Conservation (phyloP, 2,888 invertebrate species). For the Cephus rjabovi region DNA sequence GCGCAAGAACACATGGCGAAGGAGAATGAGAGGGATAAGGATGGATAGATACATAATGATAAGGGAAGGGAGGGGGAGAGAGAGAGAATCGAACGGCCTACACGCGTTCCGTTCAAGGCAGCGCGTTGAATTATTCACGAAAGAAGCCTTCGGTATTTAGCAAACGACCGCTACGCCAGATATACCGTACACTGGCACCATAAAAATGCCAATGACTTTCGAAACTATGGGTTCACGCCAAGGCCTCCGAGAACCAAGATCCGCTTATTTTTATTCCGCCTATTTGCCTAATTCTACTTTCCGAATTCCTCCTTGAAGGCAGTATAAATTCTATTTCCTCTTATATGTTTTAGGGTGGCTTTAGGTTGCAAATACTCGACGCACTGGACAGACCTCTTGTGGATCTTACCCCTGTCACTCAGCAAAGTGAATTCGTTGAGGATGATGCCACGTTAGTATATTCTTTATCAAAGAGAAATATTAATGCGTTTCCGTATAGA, state of each 20-base stretch:
- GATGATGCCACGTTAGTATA: slow-evolving; percentile 87
- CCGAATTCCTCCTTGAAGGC: too few species aligned
- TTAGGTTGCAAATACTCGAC: slow-evolving; percentile 88
- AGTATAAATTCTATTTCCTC: too few species aligned
- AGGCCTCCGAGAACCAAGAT: background rate
- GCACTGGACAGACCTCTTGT: slow-evolving; percentile 84
- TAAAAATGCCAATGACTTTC: slow-evolving; percentile 45
- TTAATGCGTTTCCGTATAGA: background rate
- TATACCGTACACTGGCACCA: slow-evolving; percentile 11
- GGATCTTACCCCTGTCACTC: slow-evolving; percentile 85
- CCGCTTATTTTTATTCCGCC: background rate
- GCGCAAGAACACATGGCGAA: too few species aligned
- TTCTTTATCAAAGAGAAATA: background rate
- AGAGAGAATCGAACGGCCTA: slow-evolving; percentile 44
- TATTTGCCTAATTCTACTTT: too few species aligned
- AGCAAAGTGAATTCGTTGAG: slow-evolving; percentile 83
- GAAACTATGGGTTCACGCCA: slow-evolving; percentile 29
- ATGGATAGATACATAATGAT: background rate
- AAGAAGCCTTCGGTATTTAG: slow-evolving; percentile 53
- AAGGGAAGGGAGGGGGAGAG: background rate
- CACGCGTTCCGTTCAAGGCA: slow-evolving; percentile 53
- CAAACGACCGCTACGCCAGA: slow-evolving; percentile 36
- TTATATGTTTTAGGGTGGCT: slow-evolving; percentile 82
- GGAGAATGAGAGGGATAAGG: background rate
- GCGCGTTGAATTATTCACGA: slow-evolving; percentile 55